These are phyloP conservation scores for Phataginus tricuspis DNA, from an alignment of 2,797 vertebrate species.

Conservation along the genomic window DNA sequence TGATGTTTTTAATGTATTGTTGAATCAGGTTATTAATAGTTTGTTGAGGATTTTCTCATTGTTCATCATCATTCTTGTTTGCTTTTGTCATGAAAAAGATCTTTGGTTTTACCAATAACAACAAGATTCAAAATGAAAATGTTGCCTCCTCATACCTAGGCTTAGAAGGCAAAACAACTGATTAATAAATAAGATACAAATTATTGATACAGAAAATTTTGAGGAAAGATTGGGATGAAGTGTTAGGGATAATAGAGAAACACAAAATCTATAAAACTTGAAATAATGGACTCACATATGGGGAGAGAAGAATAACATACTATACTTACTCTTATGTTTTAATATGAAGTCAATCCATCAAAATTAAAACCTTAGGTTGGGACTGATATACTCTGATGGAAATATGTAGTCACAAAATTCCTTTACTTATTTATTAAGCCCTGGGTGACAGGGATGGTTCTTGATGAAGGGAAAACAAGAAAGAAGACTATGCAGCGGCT, in stretches of 20 bases:
- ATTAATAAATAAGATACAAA: not conserved
- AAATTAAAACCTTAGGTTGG: not conserved
- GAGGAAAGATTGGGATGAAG: not conserved
- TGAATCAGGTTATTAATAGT: not conserved
- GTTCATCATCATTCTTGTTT: not conserved
- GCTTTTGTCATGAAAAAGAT: not conserved
- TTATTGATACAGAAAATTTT: not conserved
- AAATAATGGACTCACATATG: not conserved
- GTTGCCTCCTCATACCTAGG: not conserved
- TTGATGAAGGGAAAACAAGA: not conserved
- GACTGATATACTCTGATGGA: not conserved
- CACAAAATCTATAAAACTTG: not conserved
- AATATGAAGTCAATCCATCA: not conserved
- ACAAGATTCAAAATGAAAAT: constrained; percentile 10
- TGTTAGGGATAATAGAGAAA: not conserved
- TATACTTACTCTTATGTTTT: not conserved
- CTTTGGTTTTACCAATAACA: not conserved
- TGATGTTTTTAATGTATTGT: not conserved
- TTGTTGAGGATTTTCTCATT: not conserved
- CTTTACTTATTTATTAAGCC: not conserved
- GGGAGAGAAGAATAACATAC: not conserved
- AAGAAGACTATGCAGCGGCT: not conserved
- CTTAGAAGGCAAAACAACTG: not conserved
- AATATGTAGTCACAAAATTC: not conserved
- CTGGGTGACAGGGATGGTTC: not conserved